Percentiles rank a stretch among this genome's conserved stretches.
Conservation (phyloP, 2,797 vertebrate genomes). For the Gephyroberyx darwinii region DNA sequence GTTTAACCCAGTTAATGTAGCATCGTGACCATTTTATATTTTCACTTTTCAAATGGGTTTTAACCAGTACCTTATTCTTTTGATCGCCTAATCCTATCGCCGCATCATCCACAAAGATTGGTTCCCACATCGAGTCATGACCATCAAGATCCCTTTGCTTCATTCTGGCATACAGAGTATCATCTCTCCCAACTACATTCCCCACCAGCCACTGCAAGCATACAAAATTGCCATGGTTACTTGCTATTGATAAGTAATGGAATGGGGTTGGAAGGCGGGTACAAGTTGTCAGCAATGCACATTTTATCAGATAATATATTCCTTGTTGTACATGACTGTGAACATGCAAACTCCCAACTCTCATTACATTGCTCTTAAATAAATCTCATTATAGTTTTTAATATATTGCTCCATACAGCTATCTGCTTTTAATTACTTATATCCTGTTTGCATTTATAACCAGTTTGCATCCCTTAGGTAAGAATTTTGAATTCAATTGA, state of each 20-base stretch:
- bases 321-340: background rate
- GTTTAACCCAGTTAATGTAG: background rate
- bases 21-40: background rate
- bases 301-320: background rate
- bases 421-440: no score
- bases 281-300: background rate
- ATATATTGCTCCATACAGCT: no score
- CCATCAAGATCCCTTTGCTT: constrained; percentile 84
- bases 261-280: background rate
- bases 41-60: background rate
- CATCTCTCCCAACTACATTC: constrained; percentile 84
- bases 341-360: no score
- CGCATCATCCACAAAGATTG: constrained; percentile 85
- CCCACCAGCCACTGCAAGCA: constrained; percentile 85
- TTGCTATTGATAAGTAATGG: constrained; percentile 27
- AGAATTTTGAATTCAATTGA: constrained; percentile 4
- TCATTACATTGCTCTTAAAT: no score
- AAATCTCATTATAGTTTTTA: no score
- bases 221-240: constrained; percentile 62
- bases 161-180: constrained; percentile 85
- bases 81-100: constrained; percentile 82
- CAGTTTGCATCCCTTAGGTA: background rate
- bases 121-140: constrained; percentile 85
- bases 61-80: constrained; percentile 81
- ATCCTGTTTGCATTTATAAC: background rate